phyloP scores from a whole-genome alignment of 2,888 invertebrate genomes.

The Dolichomitus sp. region DNA sequence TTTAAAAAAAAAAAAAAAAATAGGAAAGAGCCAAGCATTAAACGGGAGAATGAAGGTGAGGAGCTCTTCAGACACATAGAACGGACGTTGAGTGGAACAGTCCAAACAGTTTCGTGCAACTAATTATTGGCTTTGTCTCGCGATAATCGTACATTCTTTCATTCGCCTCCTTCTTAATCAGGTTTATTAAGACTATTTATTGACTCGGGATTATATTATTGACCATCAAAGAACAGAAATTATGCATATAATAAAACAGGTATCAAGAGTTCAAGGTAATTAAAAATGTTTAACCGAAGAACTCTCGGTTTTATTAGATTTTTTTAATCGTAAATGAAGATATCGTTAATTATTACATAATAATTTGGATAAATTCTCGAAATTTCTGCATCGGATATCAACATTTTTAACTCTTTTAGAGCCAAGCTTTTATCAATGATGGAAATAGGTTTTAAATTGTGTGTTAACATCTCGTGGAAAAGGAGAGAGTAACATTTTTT shows the following conservation, averaged over 20 bases:
- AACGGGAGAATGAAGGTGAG: constrained; percentile 24
- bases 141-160: constrained; percentile 16
- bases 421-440: too few relatives aligned
- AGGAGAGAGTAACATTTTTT: too few relatives aligned
- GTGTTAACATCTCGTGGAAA: too few relatives aligned
- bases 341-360: too few relatives aligned
- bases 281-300: too few relatives aligned
- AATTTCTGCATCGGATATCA: too few relatives aligned
- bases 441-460: too few relatives aligned
- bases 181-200: background rate
- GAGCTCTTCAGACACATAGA: constrained; percentile 15
- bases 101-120: constrained; percentile 71
- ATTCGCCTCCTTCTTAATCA: background rate
- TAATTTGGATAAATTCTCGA: too few relatives aligned
- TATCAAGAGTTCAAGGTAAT: background rate
- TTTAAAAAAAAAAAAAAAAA: constrained; percentile 45
- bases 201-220: background rate
- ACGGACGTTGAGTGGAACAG: constrained; percentile 21
- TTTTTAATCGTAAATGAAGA: background rate
- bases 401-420: too few relatives aligned
- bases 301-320: too few relatives aligned
- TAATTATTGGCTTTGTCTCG: constrained; percentile 72
- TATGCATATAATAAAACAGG: background rate
- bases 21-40: constrained; percentile 31
- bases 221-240: background rate